These are phyloP conservation scores for Malurus cyaneus DNA, from an alignment of 2,113 vertebrate species.

Conservation along the genomic window DNA sequence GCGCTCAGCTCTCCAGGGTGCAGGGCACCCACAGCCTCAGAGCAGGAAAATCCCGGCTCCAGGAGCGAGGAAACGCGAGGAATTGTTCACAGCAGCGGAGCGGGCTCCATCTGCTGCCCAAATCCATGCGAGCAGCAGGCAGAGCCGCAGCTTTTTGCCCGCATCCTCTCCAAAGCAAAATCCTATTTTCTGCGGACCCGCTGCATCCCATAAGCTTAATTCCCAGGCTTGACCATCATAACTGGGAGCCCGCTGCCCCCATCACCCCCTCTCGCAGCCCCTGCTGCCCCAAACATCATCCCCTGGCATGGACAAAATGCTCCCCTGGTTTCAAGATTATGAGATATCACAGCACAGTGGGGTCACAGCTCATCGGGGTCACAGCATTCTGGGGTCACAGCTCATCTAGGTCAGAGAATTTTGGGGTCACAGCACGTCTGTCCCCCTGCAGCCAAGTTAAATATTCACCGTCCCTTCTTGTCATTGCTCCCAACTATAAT, in stretches of 20 bases:
- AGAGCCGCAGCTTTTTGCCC: background rate
- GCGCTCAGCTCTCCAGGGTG: fast-evolving
- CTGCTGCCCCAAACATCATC: background rate
- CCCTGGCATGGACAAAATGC: fast-evolving
- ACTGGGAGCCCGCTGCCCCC: fast-evolving
- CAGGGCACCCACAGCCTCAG: background rate
- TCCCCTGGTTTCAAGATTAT: fast-evolving
- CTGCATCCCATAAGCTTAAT: background rate
- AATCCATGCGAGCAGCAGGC: background rate
- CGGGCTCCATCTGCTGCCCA: slow-evolving; percentile 62
- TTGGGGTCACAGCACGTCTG: background rate
- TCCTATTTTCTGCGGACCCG: fast-evolving
- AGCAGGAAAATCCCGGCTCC: background rate
- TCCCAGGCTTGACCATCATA: background rate
- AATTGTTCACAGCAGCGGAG: background rate
- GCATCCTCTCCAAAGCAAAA: background rate
- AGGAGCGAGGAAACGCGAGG: fast-evolving
- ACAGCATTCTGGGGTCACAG: background rate
- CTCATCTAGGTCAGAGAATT: too few species aligned
- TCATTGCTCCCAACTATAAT: background rate
- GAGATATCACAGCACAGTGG: fast-evolving
- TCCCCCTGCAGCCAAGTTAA: background rate
- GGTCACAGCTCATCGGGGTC: background rate
- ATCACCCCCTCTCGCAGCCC: background rate
- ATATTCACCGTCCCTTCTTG: background rate